Base-by-base conservation (phyloP, 2,113 vertebrate genomes). In the Sceloporus undulatus region DNA sequence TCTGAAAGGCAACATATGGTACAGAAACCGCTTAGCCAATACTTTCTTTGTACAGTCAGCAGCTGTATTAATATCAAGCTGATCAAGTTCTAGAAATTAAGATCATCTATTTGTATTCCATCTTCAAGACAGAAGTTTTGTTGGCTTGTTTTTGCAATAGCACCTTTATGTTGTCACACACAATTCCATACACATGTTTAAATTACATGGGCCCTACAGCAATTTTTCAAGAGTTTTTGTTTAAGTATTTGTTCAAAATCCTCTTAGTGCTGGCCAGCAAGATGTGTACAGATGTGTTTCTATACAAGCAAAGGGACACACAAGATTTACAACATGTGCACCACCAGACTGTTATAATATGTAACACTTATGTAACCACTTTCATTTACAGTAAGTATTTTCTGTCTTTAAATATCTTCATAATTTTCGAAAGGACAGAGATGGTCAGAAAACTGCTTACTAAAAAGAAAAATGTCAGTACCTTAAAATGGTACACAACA, bases 1-100 rank as follows among this genome's bases (percentile, higher is more conserved):
- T 95, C 97, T 98, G 91, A 94, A 94, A 93, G 94, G 19, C 4
- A 54, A 75, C 19, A 87, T 38, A 84, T 13, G 18, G 23, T 27
- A 82, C 68, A 73, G 42, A 54, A 74, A 93, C 70, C 21, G 68
- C 81, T 92, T 65, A 90, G 25, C 56, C 65, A n/a, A 19, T 90
- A 54, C 1, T 81, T 87, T 88, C 82, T 52, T 79, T 85, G 79
- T 54, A 6, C 23, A 16, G 56, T 48, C 74, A 54, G 54, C 5
- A 86, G 70, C 38, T 73, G 13, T 66, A 82, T 82, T 25, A 79
- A 23, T 48, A 78, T 34, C 10, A 42, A 42, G 66, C 8, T 78
- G 27, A 75, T 11, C n/a, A n/a, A 40, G 16, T 38, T 82, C 48
- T 34, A 85, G 38, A 79, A 87, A 70, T 16, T 70, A 40, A 59